Percentiles rank a stretch among this genome's conserved stretches.
phyloP scores from a whole-genome alignment of 2,797 vertebrate genomes.

The Xiphophorus birchmanni region DNA sequence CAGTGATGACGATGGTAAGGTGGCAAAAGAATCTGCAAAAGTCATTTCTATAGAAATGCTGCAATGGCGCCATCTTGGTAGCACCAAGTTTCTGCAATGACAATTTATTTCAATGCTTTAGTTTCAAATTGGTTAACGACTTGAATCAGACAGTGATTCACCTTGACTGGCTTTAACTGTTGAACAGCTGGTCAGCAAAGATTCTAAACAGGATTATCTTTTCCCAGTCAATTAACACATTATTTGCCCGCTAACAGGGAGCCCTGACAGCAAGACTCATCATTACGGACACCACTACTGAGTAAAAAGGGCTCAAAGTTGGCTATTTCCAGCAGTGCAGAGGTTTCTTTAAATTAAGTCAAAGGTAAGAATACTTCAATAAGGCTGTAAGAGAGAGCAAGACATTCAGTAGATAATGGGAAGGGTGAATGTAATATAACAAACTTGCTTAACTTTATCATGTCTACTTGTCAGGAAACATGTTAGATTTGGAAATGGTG shows the following conservation, averaged over 20 bases:
- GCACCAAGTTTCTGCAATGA: neutral
- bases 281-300: neutral
- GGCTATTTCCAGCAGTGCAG: neutral
- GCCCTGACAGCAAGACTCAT: neutral
- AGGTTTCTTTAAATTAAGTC: neutral
- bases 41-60: neutral
- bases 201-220: neutral
- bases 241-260: neutral
- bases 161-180: neutral
- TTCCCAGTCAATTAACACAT: neutral
- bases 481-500: neutral
- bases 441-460: neutral
- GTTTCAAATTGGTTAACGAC: neutral
- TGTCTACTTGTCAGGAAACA: neutral
- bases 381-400: conserved; percentile 1
- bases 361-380: neutral
- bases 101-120: neutral
- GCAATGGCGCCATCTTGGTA: neutral
- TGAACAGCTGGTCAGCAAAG: neutral
- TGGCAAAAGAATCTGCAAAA: neutral
- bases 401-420: neutral
- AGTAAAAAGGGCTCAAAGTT: neutral
- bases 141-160: neutral
- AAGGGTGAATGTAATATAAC: neutral
- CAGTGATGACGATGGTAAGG: neutral